Evolutionary conservation across 2,888 invertebrate species (phyloP), one percentile per base, ranked within the genome.

Genomic region (Andrena haemorrhoa): DNA sequence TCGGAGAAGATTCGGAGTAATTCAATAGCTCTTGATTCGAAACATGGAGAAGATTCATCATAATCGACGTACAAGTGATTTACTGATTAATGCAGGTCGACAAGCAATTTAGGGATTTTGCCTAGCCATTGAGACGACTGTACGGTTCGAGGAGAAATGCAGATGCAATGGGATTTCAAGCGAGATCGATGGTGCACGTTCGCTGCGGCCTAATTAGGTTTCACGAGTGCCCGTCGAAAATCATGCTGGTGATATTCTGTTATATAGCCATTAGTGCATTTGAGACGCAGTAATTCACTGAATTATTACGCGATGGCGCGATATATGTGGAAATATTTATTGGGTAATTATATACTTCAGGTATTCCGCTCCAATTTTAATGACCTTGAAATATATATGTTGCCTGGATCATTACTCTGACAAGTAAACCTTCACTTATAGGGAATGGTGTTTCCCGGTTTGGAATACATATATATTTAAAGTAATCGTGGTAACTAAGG

Each of bases 121-220:
- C 76, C 74, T 78, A 77, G 77, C 75, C 83, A 78, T 85, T 82
- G 84, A 79, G 85, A 83, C 85, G 77, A 70, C 82, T 72, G 56
- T 84, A 73, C 71, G 47, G 75, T 68, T 61, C 63, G 75, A 76
- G 75, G 79, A 86, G 81, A 76, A 74, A 76, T 83, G 86, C 65
- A 73, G 79, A 71, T 83, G 77, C 85, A 89, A 89, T 88, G 86
- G 89, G 80, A 85, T 88, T 89, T 78, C 77, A 51, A 63, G 70
- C 47, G 84, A 82, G 78, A 83, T 88, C 86, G 88, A 83, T 81
- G 86, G 56, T 61, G 81, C 79, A 61, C 83, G 80, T 87, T 80
- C 79, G 79, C 74, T 79, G 83, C 86, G 79, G 79, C 75, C 84
- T 91, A 90, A 91, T 91, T 90, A 91, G 86, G 87, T 91, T 91